Evolutionary conservation across 1,140 invertebrate genomes (phyloP), one percentile per base, ranked within the genome.

Genomic region (Sinella curviseta): DNA sequence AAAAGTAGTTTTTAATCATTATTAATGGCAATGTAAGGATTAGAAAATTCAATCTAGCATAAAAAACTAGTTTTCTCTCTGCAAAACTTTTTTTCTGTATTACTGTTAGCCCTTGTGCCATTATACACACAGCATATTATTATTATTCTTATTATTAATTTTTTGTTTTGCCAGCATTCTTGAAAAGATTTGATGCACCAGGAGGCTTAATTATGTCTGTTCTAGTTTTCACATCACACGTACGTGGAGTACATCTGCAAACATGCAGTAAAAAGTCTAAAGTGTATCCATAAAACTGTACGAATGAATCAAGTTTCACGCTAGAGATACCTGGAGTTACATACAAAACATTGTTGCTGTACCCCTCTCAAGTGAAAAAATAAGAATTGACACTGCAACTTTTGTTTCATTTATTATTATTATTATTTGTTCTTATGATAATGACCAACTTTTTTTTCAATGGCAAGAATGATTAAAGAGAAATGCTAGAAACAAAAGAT

Each of bases 31-130:
- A 60, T 8, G 24, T 14, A 33, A 70, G 8, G 12, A 31, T 8
- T 31, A 31, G 65, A 31, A 33, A 70, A 70, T 2, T 70, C 65
- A 70, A 70, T 70, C 65, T 70, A 70, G 65, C 65, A 70, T 70
- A 4, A 33, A 70, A 70, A 70, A 70, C 65, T 70, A 70, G 65
- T 70, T 70, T 70, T 70, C 31, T 31, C 65, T 60, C 57, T 60
- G 8, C 24, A 26, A 60, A 60, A 60, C 57, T 60, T 60, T 26
- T 60, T 26, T 3, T 14, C 57, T 60, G 12, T 60, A 17, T 33
- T 3, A n/a, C 30, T 17, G 12, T 70, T 33, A 33, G 1, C n/a
- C 31, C 24, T 31, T 70, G 30, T 30, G 65, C 65, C 31, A 8
- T 70, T 70, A 12, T 65, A 12, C 57, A n/a, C n/a, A n/a, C n/a